Conservation (phyloP, 2,888 invertebrate species). For the Pimpla rufipes region DNA sequence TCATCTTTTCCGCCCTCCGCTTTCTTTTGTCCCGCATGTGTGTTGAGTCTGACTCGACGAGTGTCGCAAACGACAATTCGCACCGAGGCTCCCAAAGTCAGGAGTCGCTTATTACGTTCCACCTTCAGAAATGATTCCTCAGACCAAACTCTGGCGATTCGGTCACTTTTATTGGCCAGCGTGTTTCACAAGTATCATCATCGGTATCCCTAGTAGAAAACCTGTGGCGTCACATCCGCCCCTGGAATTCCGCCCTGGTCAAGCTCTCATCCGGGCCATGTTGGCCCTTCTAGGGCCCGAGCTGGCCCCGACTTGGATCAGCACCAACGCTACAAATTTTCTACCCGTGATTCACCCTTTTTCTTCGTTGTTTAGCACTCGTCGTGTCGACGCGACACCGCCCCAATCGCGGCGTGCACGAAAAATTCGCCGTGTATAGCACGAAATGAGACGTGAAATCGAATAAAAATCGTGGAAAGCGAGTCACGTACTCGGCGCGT, state of each 20-base stretch:
- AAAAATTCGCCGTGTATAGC: not conserved
- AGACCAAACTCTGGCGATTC: not conserved
- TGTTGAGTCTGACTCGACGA: not conserved
- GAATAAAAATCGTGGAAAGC: slow-evolving; percentile 41
- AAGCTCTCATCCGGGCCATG: no score
- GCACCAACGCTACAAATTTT: no score
- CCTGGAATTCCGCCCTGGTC: no score
- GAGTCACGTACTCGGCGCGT: slow-evolving; percentile 26
- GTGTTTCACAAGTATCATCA: no score
- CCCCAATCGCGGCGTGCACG: no score
- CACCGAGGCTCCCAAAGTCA: not conserved
- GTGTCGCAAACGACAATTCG: slow-evolving; percentile 13
- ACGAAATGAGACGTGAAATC: slow-evolving; percentile 45
- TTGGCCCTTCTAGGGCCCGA: no score
- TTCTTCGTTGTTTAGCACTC: no score
- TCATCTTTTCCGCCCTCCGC: slow-evolving; percentile 9
- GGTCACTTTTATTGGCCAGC: not conserved
- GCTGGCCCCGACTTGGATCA: no score
- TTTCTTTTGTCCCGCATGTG: not conserved
- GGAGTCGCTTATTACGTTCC: not conserved
- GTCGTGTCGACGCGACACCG: no score
- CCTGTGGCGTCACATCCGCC: no score
- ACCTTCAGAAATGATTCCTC: not conserved
- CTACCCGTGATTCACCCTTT: no score
- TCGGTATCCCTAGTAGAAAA: no score